Evolutionary conservation across 2,797 vertebrate species (phyloP).

Genomic region (Tauraco hartlaubi): DNA sequence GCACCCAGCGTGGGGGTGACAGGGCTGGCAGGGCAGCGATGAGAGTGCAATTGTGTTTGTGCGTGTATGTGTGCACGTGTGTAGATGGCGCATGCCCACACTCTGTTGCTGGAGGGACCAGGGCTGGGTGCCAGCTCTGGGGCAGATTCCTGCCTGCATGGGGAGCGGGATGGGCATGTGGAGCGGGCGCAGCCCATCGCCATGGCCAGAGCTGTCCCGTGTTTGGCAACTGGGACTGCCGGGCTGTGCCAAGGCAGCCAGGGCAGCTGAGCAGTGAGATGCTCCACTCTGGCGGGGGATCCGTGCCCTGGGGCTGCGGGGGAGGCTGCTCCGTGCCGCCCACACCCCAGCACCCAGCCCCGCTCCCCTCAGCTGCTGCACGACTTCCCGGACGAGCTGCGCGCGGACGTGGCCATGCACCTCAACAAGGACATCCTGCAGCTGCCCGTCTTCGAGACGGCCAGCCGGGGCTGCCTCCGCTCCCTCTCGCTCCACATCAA

Average conservation of each 20-base stretch:
- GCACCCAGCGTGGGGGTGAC: accelerated
- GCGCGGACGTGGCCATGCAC: conserved; percentile 95
- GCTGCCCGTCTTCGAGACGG: conserved; percentile 91
- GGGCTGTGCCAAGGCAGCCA: neutral
- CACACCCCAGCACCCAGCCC: neutral
- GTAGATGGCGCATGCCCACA: accelerated
- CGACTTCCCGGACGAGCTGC: conserved; percentile 95
- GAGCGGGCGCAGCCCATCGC: neutral
- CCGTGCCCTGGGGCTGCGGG: neutral
- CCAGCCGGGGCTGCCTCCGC: conserved; percentile 93
- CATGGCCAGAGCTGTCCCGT: accelerated
- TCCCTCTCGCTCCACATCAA: conserved; percentile 97
- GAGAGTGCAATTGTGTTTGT: neutral
- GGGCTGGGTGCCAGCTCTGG: neutral
- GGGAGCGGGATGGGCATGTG: accelerated
- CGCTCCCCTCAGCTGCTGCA: conserved; percentile 86
- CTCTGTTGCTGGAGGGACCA: neutral
- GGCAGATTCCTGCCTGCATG: accelerated
- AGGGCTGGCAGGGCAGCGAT: neutral
- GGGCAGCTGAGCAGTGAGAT: neutral
- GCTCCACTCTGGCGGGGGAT: accelerated
- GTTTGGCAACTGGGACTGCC: neutral
- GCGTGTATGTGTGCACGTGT: too few relatives aligned
- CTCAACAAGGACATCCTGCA: conserved; percentile 97
- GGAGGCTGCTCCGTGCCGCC: neutral